These are phyloP conservation scores for Agrypnia vestita DNA, from an alignment of 1,140 invertebrate genomes.

Conservation along the genomic window DNA sequence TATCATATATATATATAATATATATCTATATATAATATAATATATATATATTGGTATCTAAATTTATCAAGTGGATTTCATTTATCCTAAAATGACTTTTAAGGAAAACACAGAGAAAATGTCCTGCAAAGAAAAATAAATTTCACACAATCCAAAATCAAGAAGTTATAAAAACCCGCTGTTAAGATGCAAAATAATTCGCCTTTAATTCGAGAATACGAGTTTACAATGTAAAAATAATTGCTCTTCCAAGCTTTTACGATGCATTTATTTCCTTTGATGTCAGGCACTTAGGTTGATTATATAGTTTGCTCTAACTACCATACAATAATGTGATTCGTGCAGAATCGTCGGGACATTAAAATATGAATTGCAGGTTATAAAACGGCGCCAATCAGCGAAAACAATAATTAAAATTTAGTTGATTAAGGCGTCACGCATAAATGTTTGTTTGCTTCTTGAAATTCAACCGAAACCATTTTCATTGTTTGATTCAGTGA, in stretches of 20 bases:
- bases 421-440: background rate
- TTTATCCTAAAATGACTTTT: no score
- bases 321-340: background rate
- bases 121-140: no score
- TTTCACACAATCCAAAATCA: no score
- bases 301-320: background rate
- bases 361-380: background rate
- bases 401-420: background rate
- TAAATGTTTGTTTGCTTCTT: background rate
- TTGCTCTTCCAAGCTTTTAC: background rate
- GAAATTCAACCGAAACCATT: background rate
- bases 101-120: no score
- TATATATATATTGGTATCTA: no score
- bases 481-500: no score
- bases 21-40: no score
- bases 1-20: no score
- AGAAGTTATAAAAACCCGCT: no score
- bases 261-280: conserved; percentile 2
- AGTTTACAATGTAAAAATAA: conserved; percentile 18
- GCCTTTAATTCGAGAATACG: no score
- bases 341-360: background rate
- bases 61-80: no score
- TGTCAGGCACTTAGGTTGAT: background rate
- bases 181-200: no score
- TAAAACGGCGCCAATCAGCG: background rate